Conservation (phyloP, 2,888 invertebrate species). For the Lepas anatifera region DNA sequence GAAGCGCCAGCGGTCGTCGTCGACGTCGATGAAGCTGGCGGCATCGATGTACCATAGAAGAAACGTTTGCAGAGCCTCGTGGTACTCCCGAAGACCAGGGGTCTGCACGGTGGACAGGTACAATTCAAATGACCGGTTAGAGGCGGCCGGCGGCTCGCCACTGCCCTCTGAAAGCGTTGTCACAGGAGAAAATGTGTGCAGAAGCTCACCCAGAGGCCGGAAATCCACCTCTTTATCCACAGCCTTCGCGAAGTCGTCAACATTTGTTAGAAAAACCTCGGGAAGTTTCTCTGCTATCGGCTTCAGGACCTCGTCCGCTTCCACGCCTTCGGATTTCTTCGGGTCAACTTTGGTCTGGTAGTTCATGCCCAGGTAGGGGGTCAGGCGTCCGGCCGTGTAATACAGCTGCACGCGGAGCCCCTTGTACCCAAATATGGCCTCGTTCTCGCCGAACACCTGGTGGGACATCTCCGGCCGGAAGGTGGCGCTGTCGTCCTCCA, state of each 20-base stretch:
- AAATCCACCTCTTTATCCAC: slow-evolving; percentile 57
- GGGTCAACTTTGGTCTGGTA: slow-evolving; percentile 52
- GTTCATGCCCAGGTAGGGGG: slow-evolving; percentile 63
- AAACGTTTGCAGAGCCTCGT: slow-evolving; percentile 76
- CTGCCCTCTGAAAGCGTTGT: neutral
- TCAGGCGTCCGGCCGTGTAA: slow-evolving; percentile 67
- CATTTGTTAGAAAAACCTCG: slow-evolving; percentile 55
- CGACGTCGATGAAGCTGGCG: slow-evolving; percentile 81
- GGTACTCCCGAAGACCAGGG: slow-evolving; percentile 62
- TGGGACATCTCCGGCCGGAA: slow-evolving; percentile 82
- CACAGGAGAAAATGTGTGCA: slow-evolving; percentile 45
- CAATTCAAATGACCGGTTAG: slow-evolving; percentile 53
- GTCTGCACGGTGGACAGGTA: slow-evolving; percentile 54
- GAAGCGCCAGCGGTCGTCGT: slow-evolving; percentile 84
- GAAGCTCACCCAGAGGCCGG: slow-evolving; percentile 57
- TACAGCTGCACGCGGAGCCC: slow-evolving; percentile 63
- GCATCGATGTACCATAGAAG: slow-evolving; percentile 94
- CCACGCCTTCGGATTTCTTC: slow-evolving; percentile 36
- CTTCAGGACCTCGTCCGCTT: slow-evolving; percentile 62
- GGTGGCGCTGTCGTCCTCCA: slow-evolving; percentile 48
- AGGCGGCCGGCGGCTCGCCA: neutral
- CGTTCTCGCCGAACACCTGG: slow-evolving; percentile 51
- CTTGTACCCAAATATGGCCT: slow-evolving; percentile 88
- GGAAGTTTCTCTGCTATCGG: slow-evolving; percentile 55
- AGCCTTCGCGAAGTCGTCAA: slow-evolving; percentile 54